A percentile compares a stretch with the other conserved stretches of the same genome.
Evolutionary conservation across 1,140 invertebrate genomes (phyloP).

Genomic region (Aleiodes sp.): DNA sequence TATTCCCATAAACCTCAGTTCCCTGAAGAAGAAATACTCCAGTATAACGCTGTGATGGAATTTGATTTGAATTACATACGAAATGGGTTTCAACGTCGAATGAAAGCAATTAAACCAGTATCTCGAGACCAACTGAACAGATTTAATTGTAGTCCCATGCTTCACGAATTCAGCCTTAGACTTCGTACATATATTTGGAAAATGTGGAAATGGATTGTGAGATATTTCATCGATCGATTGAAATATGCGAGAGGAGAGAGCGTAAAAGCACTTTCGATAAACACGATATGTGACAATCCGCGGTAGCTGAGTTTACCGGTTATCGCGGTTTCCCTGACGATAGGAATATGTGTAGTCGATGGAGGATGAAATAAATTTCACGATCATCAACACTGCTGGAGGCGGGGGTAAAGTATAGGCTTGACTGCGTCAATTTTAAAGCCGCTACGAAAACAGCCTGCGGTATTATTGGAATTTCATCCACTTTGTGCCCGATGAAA

Average conservation of each 20-base stretch:
- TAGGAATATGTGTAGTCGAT: conserved; percentile 20
- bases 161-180: not conserved
- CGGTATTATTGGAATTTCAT: conserved; percentile 1
- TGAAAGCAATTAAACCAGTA: conserved; percentile 6
- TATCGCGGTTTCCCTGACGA: not conserved
- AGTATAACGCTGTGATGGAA: too few relatives aligned
- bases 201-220: not conserved
- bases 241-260: not conserved
- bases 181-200: conserved; percentile 1
- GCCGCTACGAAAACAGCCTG: conserved; percentile 9
- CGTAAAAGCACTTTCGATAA: conserved; percentile 14
- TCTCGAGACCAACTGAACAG: too few relatives aligned
- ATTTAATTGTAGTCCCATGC: conserved; percentile 8
- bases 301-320: conserved; percentile 12
- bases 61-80: conserved; percentile 6
- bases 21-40: too few relatives aligned
- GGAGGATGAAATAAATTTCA: conserved; percentile 28
- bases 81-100: conserved; percentile 7
- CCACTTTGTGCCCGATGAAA: too few relatives aligned
- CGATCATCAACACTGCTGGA: not conserved
- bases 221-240: conserved; percentile 1
- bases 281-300: conserved; percentile 11
- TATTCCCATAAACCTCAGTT: too few relatives aligned
- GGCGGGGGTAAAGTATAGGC: not conserved
- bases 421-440: conserved; percentile 9